A percentile compares a stretch with the other conserved stretches of the same genome.
Evolutionary conservation across 2,888 invertebrate genomes (phyloP).

Genomic region (Tethea ocularis): DNA sequence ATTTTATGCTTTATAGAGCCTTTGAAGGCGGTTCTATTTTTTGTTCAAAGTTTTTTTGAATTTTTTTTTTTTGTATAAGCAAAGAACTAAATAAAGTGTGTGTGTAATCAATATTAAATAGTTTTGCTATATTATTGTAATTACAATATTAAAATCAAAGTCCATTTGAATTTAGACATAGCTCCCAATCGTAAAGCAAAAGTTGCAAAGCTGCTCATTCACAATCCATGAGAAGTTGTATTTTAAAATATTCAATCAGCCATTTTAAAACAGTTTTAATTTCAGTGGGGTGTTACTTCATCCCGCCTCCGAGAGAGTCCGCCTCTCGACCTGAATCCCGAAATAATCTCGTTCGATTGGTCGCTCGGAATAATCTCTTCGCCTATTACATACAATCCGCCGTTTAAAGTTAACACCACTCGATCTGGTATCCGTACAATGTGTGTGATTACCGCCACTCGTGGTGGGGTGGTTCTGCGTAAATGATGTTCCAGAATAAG

Average conservation of each 20-base stretch:
- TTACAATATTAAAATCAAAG: no score
- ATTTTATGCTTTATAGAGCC: no score
- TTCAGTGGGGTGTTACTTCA: constrained; percentile 47
- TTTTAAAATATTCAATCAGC: constrained; percentile 44
- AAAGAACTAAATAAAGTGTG: no score
- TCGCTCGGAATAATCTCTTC: constrained; percentile 58
- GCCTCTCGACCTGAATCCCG: constrained; percentile 64
- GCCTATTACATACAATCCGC: constrained; percentile 58
- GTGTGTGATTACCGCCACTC: constrained; percentile 4
- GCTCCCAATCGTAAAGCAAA: no score
- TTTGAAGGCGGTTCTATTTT: no score
- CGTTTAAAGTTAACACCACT: constrained; percentile 32
- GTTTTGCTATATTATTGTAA: no score
- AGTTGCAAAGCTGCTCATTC: background rate
- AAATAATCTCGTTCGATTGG: constrained; percentile 72
- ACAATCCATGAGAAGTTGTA: constrained; percentile 16
- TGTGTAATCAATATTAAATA: no score
- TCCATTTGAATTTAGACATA: background rate
- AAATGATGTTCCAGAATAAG: constrained; percentile 1
- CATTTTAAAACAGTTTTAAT: constrained; percentile 46
- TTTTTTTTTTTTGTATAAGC: no score
- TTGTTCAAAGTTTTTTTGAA: no score
- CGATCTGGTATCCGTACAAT: background rate
- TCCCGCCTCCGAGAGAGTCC: constrained; percentile 63
- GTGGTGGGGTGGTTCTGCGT: background rate